phyloP scores from a whole-genome alignment of 2,888 invertebrate genomes.

The Dermolepida albohirtum region DNA sequence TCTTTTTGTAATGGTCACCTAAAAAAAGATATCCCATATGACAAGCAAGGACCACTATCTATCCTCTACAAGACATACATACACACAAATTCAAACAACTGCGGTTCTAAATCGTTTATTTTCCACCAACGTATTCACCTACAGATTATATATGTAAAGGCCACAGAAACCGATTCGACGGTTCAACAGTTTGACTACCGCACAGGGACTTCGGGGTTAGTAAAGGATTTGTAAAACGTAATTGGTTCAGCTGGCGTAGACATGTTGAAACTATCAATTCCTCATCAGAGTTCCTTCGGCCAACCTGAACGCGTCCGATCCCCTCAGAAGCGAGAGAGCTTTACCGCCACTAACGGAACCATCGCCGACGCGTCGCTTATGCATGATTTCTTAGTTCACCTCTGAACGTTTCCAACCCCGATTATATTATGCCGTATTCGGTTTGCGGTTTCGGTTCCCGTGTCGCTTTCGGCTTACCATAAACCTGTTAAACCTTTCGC shows the following conservation, averaged over 20 bases:
- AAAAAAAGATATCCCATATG: conserved; percentile 48
- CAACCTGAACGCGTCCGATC: conserved; percentile 57
- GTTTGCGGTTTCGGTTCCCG: conserved; percentile 31
- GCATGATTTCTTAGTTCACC: conserved; percentile 39
- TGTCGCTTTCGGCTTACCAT: conserved; percentile 44
- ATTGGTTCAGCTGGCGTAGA: conserved; percentile 75
- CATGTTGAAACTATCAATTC: conserved; percentile 73
- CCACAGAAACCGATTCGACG: conserved; percentile 48
- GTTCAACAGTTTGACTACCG: conserved; percentile 57
- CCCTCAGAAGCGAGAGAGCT: conserved; percentile 34
- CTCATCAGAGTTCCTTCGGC: conserved; percentile 66
- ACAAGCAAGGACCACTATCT: conserved; percentile 46
- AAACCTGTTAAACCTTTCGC: conserved; percentile 38
- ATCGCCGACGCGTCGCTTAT: conserved; percentile 44
- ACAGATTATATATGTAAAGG: conserved; percentile 1
- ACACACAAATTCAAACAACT: conserved; percentile 41
- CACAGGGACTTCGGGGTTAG: conserved; percentile 52
- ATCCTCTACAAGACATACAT: conserved; percentile 6
- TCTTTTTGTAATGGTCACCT: conserved; percentile 35
- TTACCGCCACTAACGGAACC: conserved; percentile 47
- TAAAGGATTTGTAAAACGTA: conserved; percentile 68
- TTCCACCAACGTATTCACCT: conserved; percentile 7
- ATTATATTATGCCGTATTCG: conserved; percentile 33
- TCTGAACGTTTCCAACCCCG: conserved; percentile 35
- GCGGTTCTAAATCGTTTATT: conserved; percentile 45